Evolutionary conservation across 1,140 invertebrate genomes (phyloP), one percentile per base, ranked within the genome.

Genomic region (Eurosta solidaginis): DNA sequence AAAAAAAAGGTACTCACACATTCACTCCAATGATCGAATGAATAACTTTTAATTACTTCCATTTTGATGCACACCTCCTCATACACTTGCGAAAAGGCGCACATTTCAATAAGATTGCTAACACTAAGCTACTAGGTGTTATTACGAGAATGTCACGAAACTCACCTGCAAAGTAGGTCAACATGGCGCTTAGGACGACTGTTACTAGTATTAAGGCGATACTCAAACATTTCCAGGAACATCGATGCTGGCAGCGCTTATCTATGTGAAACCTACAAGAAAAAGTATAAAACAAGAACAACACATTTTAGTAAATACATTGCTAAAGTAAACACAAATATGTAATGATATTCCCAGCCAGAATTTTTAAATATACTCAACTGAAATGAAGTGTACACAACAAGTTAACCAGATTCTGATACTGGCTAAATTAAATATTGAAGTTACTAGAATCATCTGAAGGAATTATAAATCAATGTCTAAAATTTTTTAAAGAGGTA

Each of bases 81-180:
- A 20, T 7, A 40, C 59, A 40, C 25, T 22, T 2, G 14, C 59
- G 12, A 17, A 22, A 29, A 29, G 25, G 33, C 10, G 3, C 17
- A 14, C 5, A 5, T 17, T 54, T 22, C 20, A 29, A 27, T 3
- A 12, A 27, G 25, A 29, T 27, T 29, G 14, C 3, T 3, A 7
- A 49, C 9, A 12, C n/a, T 17, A 20, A 9, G 17, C 14, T 47
- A 47, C n/a, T n/a, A n/a, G 44, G 44, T 29, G 22, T 20, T 14
- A 36, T 25, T 44, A 20, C 33, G 40, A 42, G 36, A 25, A 17
- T 42, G 10, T 36, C 14, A 12, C 50, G 29, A 75, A 77, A 91
- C 93, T 94, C 91, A 97, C 97, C 94, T 91, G 95, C 95, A 90
- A 97, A 97, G 90, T 97, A 98, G 80, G 95, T 94, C 82, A 97